phyloP scores from a whole-genome alignment of 2,113 vertebrate species.

The Haliaeetus leucogaster region DNA sequence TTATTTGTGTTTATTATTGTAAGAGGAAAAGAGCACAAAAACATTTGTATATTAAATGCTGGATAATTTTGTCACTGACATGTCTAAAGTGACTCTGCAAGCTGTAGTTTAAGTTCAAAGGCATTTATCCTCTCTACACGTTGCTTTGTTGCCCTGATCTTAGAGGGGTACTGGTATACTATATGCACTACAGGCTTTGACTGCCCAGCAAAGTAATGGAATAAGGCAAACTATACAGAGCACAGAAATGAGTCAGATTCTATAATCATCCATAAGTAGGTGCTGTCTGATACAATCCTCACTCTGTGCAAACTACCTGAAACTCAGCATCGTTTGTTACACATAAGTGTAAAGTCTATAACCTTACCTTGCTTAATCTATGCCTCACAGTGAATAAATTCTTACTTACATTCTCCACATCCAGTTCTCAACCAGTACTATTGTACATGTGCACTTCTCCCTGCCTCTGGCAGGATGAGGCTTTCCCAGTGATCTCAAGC shows the following conservation, averaged over 20 bases:
- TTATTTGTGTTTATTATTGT: background rate
- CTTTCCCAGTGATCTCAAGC: conserved; percentile 20
- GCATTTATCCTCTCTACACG: background rate
- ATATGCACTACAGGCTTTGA: background rate
- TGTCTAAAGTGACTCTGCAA: background rate
- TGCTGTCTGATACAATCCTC: background rate
- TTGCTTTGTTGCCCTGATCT: background rate
- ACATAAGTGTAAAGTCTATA: background rate
- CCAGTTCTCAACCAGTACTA: background rate
- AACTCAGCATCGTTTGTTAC: conserved; percentile 32
- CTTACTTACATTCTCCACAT: background rate
- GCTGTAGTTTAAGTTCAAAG: background rate
- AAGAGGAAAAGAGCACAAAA: background rate
- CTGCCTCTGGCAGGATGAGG: background rate
- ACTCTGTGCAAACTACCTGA: conserved; percentile 37
- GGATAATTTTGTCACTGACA: background rate
- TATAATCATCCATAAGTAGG: conserved; percentile 24
- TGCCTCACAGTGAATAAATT: background rate
- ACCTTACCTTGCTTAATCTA: background rate
- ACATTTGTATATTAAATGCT: background rate
- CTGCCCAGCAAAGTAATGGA: background rate
- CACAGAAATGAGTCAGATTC: background rate
- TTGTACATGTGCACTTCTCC: background rate
- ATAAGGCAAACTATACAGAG: background rate
- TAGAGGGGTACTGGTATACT: background rate